Percentiles rank a stretch among this genome's conserved stretches.
These are phyloP conservation scores for Vulpes lagopus DNA, from an alignment of 2,113 vertebrate species.

Conservation along the genomic window DNA sequence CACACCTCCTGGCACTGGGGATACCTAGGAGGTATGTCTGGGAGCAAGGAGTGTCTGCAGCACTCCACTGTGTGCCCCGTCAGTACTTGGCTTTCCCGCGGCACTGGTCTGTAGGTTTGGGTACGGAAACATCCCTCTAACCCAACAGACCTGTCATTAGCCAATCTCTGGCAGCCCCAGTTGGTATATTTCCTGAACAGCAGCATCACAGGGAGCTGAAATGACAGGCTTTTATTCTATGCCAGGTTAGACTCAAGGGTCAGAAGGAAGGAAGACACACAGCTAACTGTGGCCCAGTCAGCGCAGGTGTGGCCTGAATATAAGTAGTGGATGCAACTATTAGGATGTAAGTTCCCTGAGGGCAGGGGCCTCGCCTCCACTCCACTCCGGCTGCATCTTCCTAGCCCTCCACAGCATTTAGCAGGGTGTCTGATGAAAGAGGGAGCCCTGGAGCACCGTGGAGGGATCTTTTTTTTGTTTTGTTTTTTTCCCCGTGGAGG, in stretches of 20 bases:
- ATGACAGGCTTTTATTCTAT: not conserved
- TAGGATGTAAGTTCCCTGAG: not conserved
- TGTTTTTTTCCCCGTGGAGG: not conserved
- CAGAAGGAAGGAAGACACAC: not conserved
- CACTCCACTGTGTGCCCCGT: not conserved
- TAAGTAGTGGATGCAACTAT: not conserved
- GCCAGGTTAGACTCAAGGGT: not conserved
- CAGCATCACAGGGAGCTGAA: constrained; percentile 31
- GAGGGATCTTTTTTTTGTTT: not conserved
- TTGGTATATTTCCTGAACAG: constrained; percentile 56
- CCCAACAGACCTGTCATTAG: constrained; percentile 16
- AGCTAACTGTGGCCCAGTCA: not conserved
- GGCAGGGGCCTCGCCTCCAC: not conserved
- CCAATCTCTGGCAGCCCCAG: not conserved
- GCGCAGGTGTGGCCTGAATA: not conserved
- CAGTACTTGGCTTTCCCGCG: not conserved
- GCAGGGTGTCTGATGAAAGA: not conserved
- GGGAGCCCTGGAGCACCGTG: not conserved
- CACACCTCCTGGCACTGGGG: not conserved
- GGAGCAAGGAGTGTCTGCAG: not conserved
- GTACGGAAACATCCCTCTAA: not conserved
- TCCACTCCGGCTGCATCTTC: not conserved
- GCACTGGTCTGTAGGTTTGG: not conserved
- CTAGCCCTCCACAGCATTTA: not conserved
- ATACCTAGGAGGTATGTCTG: not conserved